A percentile compares a stretch with the other conserved stretches of the same genome.
Conservation (phyloP, 2,888 invertebrate genomes). For the Drosophila nigricruria region DNA sequence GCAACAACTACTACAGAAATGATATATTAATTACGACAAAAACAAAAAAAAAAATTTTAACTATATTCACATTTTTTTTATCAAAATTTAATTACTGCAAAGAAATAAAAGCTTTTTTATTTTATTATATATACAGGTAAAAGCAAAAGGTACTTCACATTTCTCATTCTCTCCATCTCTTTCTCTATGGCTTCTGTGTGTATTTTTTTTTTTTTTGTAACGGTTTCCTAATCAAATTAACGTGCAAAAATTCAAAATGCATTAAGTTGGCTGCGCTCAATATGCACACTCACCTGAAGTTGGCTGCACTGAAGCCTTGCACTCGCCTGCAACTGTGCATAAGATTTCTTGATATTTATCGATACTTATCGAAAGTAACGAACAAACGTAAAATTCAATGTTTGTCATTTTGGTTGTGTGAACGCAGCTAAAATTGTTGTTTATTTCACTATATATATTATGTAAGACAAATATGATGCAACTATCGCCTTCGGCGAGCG, state of each 20-base stretch:
- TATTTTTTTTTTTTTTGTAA: conserved; percentile 6
- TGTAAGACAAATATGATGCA: background rate
- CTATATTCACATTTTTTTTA: background rate
- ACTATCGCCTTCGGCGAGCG: no score
- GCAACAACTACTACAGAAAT: conserved; percentile 30
- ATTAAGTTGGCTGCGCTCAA: conserved; percentile 30
- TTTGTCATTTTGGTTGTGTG: background rate
- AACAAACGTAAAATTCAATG: background rate
- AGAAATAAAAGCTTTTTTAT: background rate
- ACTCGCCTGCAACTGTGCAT: background rate
- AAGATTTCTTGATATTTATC: background rate
- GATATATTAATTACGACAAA: background rate
- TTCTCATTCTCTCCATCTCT: background rate
- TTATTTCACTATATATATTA: background rate
- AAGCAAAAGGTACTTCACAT: background rate
- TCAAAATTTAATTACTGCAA: background rate
- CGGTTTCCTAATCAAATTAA: conserved; percentile 43
- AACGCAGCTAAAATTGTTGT: background rate
- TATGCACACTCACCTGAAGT: conserved; percentile 6
- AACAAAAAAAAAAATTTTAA: background rate
- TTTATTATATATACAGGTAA: background rate
- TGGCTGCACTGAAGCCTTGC: background rate
- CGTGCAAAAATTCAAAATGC: conserved; percentile 35
- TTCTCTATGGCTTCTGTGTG: background rate
- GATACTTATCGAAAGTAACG: background rate